Conservation (phyloP, 2,888 invertebrate species). For the Euzetes globulus region DNA sequence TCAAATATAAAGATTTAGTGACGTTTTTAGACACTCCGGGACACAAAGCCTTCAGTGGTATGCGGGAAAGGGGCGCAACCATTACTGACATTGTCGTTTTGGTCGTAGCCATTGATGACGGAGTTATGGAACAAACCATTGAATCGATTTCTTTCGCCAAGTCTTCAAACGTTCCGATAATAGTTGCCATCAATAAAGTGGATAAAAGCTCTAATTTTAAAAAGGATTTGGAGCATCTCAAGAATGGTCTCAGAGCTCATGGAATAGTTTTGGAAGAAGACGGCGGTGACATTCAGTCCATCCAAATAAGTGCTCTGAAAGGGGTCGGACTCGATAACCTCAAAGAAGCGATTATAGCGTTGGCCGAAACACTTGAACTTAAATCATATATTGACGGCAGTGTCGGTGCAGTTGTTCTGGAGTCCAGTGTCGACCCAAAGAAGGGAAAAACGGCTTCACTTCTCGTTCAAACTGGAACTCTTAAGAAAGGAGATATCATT, state of each 20-base stretch:
- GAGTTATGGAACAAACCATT: slow-evolving; percentile 94
- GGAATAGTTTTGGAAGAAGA: slow-evolving; percentile 75
- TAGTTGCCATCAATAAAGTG: slow-evolving; percentile 97
- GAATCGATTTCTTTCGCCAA: slow-evolving; percentile 82
- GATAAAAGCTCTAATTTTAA: slow-evolving; percentile 57
- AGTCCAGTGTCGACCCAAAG: slow-evolving; percentile 39
- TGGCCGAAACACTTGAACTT: slow-evolving; percentile 72
- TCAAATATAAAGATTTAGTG: slow-evolving; percentile 47
- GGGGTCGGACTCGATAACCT: slow-evolving; percentile 60
- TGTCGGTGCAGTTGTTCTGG: slow-evolving; percentile 39
- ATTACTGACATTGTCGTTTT: slow-evolving; percentile 91
- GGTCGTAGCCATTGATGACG: slow-evolving; percentile 97
- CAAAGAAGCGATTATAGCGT: slow-evolving; percentile 66
- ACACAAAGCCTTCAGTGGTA: slow-evolving; percentile 91
- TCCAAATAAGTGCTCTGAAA: slow-evolving; percentile 83
- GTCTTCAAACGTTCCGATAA: slow-evolving; percentile 77
- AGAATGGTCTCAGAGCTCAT: slow-evolving; percentile 64
- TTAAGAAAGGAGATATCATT: slow-evolving; percentile 65
- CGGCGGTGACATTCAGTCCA: slow-evolving; percentile 85
- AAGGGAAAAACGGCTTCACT: slow-evolving; percentile 67
- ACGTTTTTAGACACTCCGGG: slow-evolving; percentile 98
- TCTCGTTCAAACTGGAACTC: slow-evolving; percentile 73
- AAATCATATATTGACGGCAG: slow-evolving; percentile 51
- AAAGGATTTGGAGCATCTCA: slow-evolving; percentile 43
- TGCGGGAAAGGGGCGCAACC: slow-evolving; percentile 87